These are phyloP conservation scores for Otis tarda DNA, from an alignment of 2,113 vertebrate species.

Conservation along the genomic window DNA sequence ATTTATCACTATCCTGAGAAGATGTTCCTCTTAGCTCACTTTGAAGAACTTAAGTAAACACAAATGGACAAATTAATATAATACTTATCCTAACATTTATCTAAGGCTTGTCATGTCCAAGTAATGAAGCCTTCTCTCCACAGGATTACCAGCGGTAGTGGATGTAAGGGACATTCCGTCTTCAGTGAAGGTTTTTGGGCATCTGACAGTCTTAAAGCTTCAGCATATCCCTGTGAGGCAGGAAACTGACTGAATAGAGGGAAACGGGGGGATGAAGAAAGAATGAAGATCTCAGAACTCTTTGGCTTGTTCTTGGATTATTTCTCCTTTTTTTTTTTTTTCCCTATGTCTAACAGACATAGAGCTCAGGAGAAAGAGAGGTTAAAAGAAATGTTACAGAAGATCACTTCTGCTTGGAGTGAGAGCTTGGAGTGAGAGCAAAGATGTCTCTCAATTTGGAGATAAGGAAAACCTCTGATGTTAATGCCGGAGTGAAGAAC, in stretches of 20 bases:
- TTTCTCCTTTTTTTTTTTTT: not conserved
- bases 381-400: not conserved
- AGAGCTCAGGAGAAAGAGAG: not conserved
- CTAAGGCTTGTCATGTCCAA: not conserved
- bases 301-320: not conserved
- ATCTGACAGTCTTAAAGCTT: not conserved
- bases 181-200: rapidly evolving
- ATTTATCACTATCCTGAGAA: not conserved
- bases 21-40: not conserved
- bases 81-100: not conserved
- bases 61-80: not conserved
- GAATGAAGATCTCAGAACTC: not conserved
- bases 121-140: not conserved
- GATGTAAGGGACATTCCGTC: not conserved
- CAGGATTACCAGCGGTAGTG: not conserved
- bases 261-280: not conserved
- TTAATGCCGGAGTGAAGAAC: not conserved
- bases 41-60: not conserved
- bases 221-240: not conserved
- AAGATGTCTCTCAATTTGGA: not conserved
- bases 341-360: not conserved
- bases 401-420: not conserved
- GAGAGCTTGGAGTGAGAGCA: not conserved
- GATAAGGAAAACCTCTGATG: not conserved
- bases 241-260: not conserved